phyloP scores from a whole-genome alignment of 2,797 vertebrate species.

The Zenarchopterus dispar region DNA sequence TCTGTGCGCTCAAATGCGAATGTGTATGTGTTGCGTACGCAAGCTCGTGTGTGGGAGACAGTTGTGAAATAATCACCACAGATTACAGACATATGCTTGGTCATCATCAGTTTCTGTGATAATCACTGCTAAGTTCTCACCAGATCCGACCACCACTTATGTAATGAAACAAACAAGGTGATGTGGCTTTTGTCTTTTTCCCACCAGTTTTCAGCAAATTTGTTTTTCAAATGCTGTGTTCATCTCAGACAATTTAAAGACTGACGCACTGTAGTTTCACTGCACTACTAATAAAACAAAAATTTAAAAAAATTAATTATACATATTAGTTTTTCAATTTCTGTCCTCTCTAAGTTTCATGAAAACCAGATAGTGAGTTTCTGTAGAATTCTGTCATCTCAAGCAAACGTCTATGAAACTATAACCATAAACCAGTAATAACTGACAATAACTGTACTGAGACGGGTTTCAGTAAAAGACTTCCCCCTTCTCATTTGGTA shows the following conservation, averaged over 20 bases:
- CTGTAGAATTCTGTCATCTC: no score
- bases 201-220: not conserved
- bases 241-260: no score
- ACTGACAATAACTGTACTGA: not conserved
- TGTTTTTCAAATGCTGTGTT: no score
- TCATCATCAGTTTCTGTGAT: conserved; percentile 33
- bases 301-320: no score
- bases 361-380: not conserved
- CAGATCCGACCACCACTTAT: conserved; percentile 27
- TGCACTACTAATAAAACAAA: no score
- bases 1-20: conserved; percentile 6
- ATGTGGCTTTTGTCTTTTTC: not conserved
- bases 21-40: conserved; percentile 12
- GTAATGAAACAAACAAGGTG: conserved; percentile 2
- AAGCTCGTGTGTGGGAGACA: not conserved
- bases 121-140: conserved; percentile 37
- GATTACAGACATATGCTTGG: conserved; percentile 41
- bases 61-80: conserved; percentile 55
- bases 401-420: no score
- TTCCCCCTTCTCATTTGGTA: no score
- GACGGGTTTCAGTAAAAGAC: no score
- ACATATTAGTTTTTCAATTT: not conserved
- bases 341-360: not conserved
- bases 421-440: not conserved
- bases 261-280: no score